Evolutionary conservation across 2,797 vertebrate genomes (phyloP).

Genomic region (Diplodus puntazzo): DNA sequence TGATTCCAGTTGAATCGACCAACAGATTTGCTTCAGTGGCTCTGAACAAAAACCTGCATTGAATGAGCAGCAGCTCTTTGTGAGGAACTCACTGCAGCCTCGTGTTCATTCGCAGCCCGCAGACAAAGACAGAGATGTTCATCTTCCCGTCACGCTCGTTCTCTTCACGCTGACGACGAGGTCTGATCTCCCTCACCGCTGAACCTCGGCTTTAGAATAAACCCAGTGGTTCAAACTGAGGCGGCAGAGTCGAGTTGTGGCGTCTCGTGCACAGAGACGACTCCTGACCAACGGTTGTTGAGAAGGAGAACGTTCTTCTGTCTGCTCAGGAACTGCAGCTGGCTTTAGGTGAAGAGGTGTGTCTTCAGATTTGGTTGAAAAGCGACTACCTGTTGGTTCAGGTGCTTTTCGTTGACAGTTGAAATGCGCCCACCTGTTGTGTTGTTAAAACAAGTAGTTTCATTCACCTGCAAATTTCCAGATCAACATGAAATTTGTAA

Average conservation of each 20-base stretch:
- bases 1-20: neutral
- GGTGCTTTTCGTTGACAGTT: too few relatives aligned
- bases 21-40: neutral
- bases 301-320: too few relatives aligned
- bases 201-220: neutral
- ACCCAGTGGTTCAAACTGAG: neutral
- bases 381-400: too few relatives aligned
- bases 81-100: neutral
- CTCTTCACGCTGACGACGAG: neutral
- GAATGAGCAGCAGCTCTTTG: constrained; percentile 5
- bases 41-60: constrained; percentile 10
- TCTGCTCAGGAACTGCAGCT: neutral
- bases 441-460: too few relatives aligned
- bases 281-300: too few relatives aligned
- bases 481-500: too few relatives aligned
- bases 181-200: neutral
- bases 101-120: neutral
- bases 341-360: too few relatives aligned
- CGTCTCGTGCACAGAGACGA: neutral
- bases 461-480: too few relatives aligned
- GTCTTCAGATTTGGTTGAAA: too few relatives aligned
- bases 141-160: neutral
- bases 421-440: too few relatives aligned
- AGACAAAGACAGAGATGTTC: neutral
- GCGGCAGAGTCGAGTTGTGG: neutral